Conservation (phyloP, 2,797 vertebrate species). For the Phrynocephalus guinanensis region DNA sequence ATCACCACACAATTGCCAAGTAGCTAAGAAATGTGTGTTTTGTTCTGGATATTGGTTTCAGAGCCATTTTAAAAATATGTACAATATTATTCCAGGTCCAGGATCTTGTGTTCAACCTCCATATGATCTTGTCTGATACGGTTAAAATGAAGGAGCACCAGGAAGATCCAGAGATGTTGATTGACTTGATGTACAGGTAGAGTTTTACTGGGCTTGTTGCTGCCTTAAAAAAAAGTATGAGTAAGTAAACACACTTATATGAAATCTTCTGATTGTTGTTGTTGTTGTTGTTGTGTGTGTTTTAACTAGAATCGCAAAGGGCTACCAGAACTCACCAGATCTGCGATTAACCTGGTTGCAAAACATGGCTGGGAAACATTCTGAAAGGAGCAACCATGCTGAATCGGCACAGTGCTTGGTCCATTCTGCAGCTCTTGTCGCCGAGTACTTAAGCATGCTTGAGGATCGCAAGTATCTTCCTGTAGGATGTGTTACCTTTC, state of each 20-base stretch:
- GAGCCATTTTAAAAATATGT: background rate
- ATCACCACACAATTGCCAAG: background rate
- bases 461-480: slow-evolving; percentile 98
- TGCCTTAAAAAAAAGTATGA: background rate
- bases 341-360: slow-evolving; percentile 96
- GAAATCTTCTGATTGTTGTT: slow-evolving; percentile 38
- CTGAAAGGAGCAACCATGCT: slow-evolving; percentile 94
- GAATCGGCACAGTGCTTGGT: slow-evolving; percentile 97
- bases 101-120: slow-evolving; percentile 97
- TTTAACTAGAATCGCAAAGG: slow-evolving; percentile 91
- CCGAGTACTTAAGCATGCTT: slow-evolving; percentile 98
- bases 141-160: slow-evolving; percentile 99
- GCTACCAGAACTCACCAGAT: slow-evolving; percentile 98
- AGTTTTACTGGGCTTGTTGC: background rate
- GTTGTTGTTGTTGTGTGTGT: background rate
- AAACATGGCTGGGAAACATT: slow-evolving; percentile 99
- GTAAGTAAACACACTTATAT: background rate
- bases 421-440: slow-evolving; percentile 97
- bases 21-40: background rate
- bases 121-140: slow-evolving; percentile 98
- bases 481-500: slow-evolving; percentile 98
- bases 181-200: slow-evolving; percentile 99
- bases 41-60: background rate
- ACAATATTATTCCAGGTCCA: slow-evolving; percentile 85
- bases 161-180: slow-evolving; percentile 98